Evolutionary conservation across 2,888 invertebrate species (phyloP).

Genomic region (Tachina lurida): DNA sequence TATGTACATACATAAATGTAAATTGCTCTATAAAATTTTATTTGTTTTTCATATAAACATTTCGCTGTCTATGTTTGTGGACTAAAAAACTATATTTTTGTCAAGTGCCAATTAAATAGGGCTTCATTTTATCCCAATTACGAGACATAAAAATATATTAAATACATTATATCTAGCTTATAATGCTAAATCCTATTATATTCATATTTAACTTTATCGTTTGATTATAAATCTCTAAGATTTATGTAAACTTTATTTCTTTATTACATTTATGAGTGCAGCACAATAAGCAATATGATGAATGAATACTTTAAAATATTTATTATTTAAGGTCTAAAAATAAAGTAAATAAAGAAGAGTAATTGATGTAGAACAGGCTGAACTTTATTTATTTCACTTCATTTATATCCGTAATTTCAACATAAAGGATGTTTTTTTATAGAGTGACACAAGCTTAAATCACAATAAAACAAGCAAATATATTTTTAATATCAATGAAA

Average conservation of each 20-base stretch:
- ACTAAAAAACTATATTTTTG: background rate
- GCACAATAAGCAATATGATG: background rate
- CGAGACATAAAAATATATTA: conserved; percentile 22
- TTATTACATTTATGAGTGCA: background rate
- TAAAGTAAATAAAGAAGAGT: background rate
- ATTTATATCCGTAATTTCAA: no score
- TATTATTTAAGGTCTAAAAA: conserved; percentile 13
- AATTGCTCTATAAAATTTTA: conserved; percentile 46
- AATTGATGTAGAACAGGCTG: no score
- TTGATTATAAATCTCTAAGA: conserved; percentile 11
- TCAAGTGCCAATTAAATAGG: conserved; percentile 7
- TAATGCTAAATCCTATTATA: background rate
- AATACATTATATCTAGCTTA: background rate
- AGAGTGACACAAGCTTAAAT: no score
- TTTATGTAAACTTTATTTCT: conserved; percentile 11
- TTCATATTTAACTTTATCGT: conserved; percentile 2
- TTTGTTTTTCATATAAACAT: background rate
- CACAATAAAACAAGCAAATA: no score
- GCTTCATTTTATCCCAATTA: conserved; percentile 9
- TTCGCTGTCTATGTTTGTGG: no score
- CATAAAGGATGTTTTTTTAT: no score
- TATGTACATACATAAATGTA: no score
- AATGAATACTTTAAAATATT: background rate
- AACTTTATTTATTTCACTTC: no score
- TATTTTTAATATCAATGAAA: no score